Evolutionary conservation across 1,140 invertebrate species (phyloP), one percentile per base, ranked within the genome.

Genomic region (Euwallacea similis): DNA sequence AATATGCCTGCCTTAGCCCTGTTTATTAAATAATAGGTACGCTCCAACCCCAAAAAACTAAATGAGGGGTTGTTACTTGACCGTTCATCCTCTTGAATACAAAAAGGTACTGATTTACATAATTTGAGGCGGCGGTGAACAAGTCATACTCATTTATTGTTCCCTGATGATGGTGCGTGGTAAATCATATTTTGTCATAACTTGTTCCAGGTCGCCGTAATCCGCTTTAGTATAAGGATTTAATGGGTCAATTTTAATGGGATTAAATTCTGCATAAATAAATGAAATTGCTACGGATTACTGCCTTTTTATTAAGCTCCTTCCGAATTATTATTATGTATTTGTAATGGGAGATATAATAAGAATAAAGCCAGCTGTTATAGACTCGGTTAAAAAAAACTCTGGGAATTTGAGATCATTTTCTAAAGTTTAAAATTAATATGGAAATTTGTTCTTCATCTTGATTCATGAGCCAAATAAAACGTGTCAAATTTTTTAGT

Each of bases 131-230:
- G 59, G 33, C 42, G 59, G 8, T 42, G 41, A 16, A 55, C 50
- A 66, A 66, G 64, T 66, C 47, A 55, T 66, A 54, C 13, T 8
- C 44, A 15, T 15, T 46, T 42, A 9, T 54, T 42, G n/a, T 66
- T 61, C 8, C 10, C 47, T 41, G 10, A 66, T n/a, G 13, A 66
- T 15, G 33, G 8, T 53, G 42, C 42, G 64, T 47, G 64, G 21
- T 66, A 66, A 66, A 66, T 66, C 64, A 66, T 66, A 66, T 66
- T 55, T 66, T 66, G 64, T 66, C 64, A 66, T 66, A 66, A 66
- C 64, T 66, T 50, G 62, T 64, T 47, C 21, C 21, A 33, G 9
- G 15, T 46, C 15, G 8, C 33, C 64, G 11, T 66, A 66, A 66
- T 55, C 53, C 7, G 16, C 13, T 47, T 46, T 63, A 33, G 21